A percentile compares a stretch with the other conserved stretches of the same genome.
phyloP scores from a whole-genome alignment of 92 coral and sea anemone genomes.

The Parazoanthus swiftii region DNA sequence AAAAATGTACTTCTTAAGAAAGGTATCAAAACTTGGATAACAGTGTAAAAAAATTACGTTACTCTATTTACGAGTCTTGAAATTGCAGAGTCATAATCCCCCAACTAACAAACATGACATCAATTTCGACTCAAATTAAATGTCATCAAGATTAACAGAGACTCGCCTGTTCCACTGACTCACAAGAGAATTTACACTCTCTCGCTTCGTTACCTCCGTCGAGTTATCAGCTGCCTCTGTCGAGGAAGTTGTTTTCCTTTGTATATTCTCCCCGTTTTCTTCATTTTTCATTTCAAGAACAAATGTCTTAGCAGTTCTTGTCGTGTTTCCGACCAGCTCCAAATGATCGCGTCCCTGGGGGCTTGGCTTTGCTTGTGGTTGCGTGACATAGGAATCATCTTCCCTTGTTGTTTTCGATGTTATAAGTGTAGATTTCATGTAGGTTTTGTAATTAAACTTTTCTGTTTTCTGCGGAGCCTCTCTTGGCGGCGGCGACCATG shows the following conservation, averaged over 20 bases:
- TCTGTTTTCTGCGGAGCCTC: constrained; percentile 24
- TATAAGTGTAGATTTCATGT: constrained; percentile 38
- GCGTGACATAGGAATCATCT: constrained; percentile 32
- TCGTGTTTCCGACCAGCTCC: background rate
- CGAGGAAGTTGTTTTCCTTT: background rate
- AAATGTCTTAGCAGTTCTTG: constrained; percentile 19
- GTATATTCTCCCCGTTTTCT: background rate
- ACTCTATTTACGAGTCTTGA: background rate
- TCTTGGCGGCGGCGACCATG: constrained; percentile 17
- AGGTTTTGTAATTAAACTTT: constrained; percentile 40
- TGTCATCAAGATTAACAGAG: constrained; percentile 22
- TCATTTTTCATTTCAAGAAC: constrained; percentile 25
- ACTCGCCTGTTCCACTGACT: constrained; percentile 41
- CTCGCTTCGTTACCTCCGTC: constrained; percentile 4
- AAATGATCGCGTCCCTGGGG: constrained; percentile 26
- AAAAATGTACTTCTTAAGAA: background rate
- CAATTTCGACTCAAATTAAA: background rate
- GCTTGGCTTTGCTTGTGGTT: constrained; percentile 10
- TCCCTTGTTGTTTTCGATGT: constrained; percentile 30
- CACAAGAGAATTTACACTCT: constrained; percentile 34
- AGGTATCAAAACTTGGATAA: background rate
- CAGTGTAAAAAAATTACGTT: background rate
- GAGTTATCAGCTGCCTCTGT: background rate
- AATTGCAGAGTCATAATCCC: background rate
- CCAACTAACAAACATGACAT: too few species aligned